Conservation (phyloP, 2,888 invertebrate species). For the Palloptera scutellata region DNA sequence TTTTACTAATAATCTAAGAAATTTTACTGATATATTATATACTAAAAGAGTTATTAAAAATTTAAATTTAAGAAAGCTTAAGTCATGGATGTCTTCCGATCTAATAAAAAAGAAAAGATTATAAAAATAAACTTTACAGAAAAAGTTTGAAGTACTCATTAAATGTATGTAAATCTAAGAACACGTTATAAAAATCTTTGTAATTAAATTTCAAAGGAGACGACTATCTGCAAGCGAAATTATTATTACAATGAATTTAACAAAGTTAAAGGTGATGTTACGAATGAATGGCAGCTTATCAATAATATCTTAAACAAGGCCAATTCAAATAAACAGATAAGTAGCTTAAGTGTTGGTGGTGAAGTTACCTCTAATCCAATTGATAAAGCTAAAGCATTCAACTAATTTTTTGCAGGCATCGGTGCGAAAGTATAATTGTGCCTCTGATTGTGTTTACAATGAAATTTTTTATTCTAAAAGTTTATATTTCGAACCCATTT, state of each 20-base stretch:
- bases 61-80: not conserved
- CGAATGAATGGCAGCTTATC: not conserved
- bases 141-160: no score
- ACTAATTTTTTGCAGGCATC: not conserved
- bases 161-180: no score
- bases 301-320: not conserved
- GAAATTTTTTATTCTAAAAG: no score
- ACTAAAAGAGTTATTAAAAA: no score
- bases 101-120: not conserved
- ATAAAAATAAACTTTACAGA: not conserved
- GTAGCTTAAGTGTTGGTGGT: not conserved
- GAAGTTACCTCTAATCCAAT: not conserved
- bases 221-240: not conserved
- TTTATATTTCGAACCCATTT: no score
- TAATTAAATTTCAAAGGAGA: not conserved
- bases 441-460: no score
- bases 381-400: not conserved
- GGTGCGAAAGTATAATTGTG: slow-evolving; percentile 3
- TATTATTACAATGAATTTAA: not conserved
- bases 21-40: no score
- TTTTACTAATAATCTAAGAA: not conserved
- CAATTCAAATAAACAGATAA: not conserved
- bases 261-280: not conserved
- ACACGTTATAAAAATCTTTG: not conserved
- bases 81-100: not conserved